phyloP scores from a whole-genome alignment of 1,140 invertebrate species.

The Pararge aegeria region DNA sequence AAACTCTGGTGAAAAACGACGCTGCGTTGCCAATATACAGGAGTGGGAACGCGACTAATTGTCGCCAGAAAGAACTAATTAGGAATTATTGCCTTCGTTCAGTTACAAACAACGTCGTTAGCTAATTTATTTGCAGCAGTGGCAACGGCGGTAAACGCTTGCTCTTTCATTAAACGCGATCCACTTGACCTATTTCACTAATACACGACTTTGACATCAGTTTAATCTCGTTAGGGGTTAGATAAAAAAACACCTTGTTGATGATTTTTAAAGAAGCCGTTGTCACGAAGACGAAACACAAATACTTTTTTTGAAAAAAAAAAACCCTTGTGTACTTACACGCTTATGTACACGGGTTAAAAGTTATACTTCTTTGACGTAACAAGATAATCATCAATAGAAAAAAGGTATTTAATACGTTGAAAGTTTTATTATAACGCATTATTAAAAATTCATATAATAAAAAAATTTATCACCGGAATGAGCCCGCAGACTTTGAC shows the following conservation, averaged over 20 bases:
- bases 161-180: conserved; percentile 17
- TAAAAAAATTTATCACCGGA: too few species aligned
- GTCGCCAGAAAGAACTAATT: conserved; percentile 49
- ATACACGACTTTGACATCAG: conserved; percentile 1
- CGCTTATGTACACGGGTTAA: too few species aligned
- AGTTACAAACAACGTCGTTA: conserved; percentile 50
- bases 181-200: conserved; percentile 7
- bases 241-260: not conserved
- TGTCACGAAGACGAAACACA: too few species aligned
- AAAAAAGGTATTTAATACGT: too few species aligned
- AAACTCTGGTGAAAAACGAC: conserved; percentile 3
- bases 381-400: too few species aligned
- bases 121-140: conserved; percentile 47
- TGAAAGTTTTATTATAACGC: too few species aligned
- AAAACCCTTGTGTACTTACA: too few species aligned
- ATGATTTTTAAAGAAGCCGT: not conserved
- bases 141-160: conserved; percentile 15
- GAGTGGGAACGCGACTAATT: conserved; percentile 44
- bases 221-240: not conserved
- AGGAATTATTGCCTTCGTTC: conserved; percentile 47
- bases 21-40: conserved; percentile 17
- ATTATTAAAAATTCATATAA: too few species aligned
- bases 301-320: too few species aligned
- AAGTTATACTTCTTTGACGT: too few species aligned
- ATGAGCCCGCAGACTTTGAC: too few species aligned